Base-by-base conservation (phyloP, 2,797 vertebrate species). In the Mus minutoides region DNA sequence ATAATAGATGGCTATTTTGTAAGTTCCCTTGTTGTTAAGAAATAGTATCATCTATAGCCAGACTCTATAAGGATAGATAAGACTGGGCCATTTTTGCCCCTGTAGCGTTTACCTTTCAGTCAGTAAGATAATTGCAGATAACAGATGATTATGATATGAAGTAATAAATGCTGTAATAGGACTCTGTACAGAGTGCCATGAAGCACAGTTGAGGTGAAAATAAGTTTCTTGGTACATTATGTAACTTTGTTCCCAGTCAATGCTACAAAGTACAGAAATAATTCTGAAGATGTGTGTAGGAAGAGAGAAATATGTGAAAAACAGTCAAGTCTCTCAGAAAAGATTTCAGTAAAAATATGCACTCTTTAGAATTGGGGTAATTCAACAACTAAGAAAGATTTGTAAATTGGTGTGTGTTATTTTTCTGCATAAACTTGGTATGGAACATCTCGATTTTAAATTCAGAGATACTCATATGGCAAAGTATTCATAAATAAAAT, bases 261-360 rank as follows among this genome's bases (percentile, higher is more conserved):
- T 73, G 96, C 21, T 69, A 9, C 16, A 94, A 95, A 83, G 24
- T 92, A 89, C 26, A 96, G 95, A 96, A 93, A 75, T 83, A 22
- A 62, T 94, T 96, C 90, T 84, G 92, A 96, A 93, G n/a, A 91
- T 46, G 43, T 94, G 83, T 88, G 79, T 95, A 89, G 83, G 71
- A 97, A 96, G n/a, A 96, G 12, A 96, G 73, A 96, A 91, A 90
- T 80, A 94, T 77, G 6, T 95, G 97, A 86, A 92, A 97, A 98
- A 97, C 11, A 95, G 96, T 97, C 93, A 92, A 95, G 21, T 64
- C 69, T 96, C 52, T 95, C 93, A 91, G 86, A 92, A 67, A 83
- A 95, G 60, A 60, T 90, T 92, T 82, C 94, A 60, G 9, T 95
- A 82, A 75, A 67, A 84, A 46, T 89, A 75, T 88, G 73, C n/a